Percentiles rank a stretch among this genome's conserved stretches.
phyloP scores from a whole-genome alignment of 2,113 vertebrate species.

The Carlito syrichta region DNA sequence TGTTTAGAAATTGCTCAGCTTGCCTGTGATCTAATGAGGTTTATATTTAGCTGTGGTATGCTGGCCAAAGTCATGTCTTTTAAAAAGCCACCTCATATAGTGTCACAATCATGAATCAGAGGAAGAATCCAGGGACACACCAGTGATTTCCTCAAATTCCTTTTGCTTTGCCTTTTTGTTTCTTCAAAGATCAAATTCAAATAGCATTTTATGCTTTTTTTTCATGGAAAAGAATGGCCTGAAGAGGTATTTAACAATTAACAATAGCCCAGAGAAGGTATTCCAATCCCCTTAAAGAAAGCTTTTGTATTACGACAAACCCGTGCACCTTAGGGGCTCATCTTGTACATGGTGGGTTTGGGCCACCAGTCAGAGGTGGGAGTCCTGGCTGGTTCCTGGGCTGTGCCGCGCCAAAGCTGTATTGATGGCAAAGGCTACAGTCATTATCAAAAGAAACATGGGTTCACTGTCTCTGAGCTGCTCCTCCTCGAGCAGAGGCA shows the following conservation, averaged over 20 bases:
- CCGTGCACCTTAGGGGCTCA: not conserved
- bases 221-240: slow-evolving; percentile 42
- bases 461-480: slow-evolving; percentile 17
- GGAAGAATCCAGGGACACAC: slow-evolving; percentile 45
- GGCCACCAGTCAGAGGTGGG: not conserved
- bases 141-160: slow-evolving; percentile 46
- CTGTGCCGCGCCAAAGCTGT: not conserved
- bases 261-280: slow-evolving; percentile 16
- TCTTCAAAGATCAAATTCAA: slow-evolving; percentile 47
- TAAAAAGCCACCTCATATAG: slow-evolving; percentile 49
- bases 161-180: not conserved
- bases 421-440: slow-evolving; percentile 51
- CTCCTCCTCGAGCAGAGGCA: slow-evolving; percentile 29
- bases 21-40: slow-evolving; percentile 48
- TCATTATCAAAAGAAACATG: slow-evolving; percentile 53
- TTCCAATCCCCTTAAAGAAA: slow-evolving; percentile 40
- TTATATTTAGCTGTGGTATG: slow-evolving; percentile 48
- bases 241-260: slow-evolving; percentile 50
- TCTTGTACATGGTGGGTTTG: not conserved
- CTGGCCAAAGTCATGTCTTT: slow-evolving; percentile 53
- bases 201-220: slow-evolving; percentile 38
- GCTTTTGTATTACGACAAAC: slow-evolving; percentile 44
- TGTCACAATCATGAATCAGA: slow-evolving; percentile 36
- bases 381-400: slow-evolving; percentile 21
- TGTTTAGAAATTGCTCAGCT: slow-evolving; percentile 37